Conservation (phyloP, 2,888 invertebrate genomes). For the Caenorhabditis japonica region DNA sequence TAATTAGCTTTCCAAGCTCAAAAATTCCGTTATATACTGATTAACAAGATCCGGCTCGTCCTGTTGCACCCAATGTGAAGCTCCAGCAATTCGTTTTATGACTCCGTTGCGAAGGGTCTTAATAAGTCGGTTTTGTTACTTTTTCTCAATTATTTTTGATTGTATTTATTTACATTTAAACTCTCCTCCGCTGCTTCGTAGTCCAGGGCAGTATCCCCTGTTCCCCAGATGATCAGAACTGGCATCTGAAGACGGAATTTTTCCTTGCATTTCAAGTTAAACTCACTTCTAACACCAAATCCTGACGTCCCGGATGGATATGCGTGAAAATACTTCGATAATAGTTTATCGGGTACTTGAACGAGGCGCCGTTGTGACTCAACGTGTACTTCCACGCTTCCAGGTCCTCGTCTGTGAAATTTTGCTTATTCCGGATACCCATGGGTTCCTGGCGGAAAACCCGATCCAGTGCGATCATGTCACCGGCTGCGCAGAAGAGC, state of each 20-base stretch:
- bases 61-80: conserved; percentile 86
- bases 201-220: conserved; percentile 81
- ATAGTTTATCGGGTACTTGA: conserved; percentile 80
- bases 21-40: conserved; percentile 59
- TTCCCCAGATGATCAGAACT: conserved; percentile 80
- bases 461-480: conserved; percentile 82
- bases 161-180: conserved; percentile 21
- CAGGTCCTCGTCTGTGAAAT: conserved; percentile 81
- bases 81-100: conserved; percentile 77
- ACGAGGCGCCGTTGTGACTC: conserved; percentile 81
- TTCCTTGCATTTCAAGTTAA: neutral
- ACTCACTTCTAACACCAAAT: conserved; percentile 24
- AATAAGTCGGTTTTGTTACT: neutral
- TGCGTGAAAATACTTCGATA: conserved; percentile 77
- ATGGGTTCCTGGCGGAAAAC: conserved; percentile 79
- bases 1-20: conserved; percentile 23
- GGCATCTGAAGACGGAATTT: conserved; percentile 63
- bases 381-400: conserved; percentile 87
- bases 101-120: conserved; percentile 15
- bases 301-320: neutral
- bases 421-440: conserved; percentile 67
- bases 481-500: conserved; percentile 82
- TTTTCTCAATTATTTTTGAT: too few species aligned
- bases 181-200: conserved; percentile 81
- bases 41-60: conserved; percentile 81